These are phyloP conservation scores for Cryptoblepharus egeriae DNA, from an alignment of 2,797 vertebrate species.

Conservation along the genomic window DNA sequence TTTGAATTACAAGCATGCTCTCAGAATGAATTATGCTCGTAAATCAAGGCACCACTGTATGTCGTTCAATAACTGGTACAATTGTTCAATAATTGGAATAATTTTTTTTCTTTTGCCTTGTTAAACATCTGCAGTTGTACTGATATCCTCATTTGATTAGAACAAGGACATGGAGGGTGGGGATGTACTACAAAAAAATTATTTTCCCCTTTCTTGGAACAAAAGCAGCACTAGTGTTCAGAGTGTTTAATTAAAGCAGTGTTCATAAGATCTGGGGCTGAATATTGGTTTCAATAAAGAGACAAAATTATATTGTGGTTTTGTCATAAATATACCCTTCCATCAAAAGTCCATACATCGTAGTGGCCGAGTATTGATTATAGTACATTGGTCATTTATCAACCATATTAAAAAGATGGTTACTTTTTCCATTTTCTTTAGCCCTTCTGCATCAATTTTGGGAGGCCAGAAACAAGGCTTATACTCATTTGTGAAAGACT, in stretches of 20 bases:
- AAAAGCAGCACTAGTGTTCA: too few species aligned
- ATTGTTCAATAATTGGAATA: too few species aligned
- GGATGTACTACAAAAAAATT: too few species aligned
- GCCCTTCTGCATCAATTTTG: background rate
- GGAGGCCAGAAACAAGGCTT: background rate
- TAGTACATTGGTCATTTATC: constrained; percentile 22
- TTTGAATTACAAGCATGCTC: too few species aligned
- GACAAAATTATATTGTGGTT: background rate
- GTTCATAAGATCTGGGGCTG: constrained; percentile 17
- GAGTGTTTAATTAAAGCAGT: background rate
- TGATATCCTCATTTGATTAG: too few species aligned
- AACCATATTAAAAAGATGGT: constrained; percentile 22
- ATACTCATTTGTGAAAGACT: background rate
- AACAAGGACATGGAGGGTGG: too few species aligned
- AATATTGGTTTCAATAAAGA: background rate
- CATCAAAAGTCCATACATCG: background rate
- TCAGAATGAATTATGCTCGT: too few species aligned
- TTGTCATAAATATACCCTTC: background rate
- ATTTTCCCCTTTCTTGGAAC: too few species aligned
- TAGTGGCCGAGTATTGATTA: constrained; percentile 6
- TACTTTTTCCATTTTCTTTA: constrained; percentile 28
- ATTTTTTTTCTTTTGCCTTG: too few species aligned
- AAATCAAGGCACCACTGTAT: too few species aligned
- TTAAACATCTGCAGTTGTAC: too few species aligned
- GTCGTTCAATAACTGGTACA: too few species aligned